These are phyloP conservation scores for Trachurus trachurus DNA, from an alignment of 2,797 vertebrate species.

Conservation along the genomic window DNA sequence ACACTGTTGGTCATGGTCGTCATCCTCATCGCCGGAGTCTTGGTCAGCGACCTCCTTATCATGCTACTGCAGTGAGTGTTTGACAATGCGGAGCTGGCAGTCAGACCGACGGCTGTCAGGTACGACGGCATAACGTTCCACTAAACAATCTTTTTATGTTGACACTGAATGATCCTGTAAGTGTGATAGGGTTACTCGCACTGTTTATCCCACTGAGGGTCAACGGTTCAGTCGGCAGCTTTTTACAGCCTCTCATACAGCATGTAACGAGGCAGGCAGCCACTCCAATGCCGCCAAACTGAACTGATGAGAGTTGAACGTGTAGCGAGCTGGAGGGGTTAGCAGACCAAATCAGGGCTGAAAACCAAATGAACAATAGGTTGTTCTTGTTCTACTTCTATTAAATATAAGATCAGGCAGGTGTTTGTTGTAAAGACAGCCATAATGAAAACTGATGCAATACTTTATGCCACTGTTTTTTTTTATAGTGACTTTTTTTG, in stretches of 20 bases:
- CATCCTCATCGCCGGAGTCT: constrained; percentile 74
- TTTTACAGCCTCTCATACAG: background rate
- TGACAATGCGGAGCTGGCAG: background rate
- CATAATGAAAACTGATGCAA: background rate
- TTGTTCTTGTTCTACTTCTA: background rate
- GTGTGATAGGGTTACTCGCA: background rate
- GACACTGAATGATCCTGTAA: background rate
- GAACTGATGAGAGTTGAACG: background rate
- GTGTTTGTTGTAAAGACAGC: background rate
- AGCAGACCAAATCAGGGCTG: background rate
- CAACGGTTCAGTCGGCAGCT: background rate
- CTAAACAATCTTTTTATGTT: background rate
- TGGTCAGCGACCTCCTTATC: constrained; percentile 59
- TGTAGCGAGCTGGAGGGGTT: background rate
- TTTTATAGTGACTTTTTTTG: background rate
- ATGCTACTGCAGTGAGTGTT: constrained; percentile 61
- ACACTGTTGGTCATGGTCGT: constrained; percentile 71
- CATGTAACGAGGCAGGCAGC: background rate
- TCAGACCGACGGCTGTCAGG: background rate
- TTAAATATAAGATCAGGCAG: background rate
- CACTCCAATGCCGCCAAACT: background rate
- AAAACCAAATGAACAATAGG: background rate
- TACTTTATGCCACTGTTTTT: background rate
- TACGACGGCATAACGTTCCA: background rate
- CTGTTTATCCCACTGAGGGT: background rate